A percentile compares a stretch with the other conserved stretches of the same genome.
Conservation (phyloP, 2,888 invertebrate species). For the Eupithecia exiguata region DNA sequence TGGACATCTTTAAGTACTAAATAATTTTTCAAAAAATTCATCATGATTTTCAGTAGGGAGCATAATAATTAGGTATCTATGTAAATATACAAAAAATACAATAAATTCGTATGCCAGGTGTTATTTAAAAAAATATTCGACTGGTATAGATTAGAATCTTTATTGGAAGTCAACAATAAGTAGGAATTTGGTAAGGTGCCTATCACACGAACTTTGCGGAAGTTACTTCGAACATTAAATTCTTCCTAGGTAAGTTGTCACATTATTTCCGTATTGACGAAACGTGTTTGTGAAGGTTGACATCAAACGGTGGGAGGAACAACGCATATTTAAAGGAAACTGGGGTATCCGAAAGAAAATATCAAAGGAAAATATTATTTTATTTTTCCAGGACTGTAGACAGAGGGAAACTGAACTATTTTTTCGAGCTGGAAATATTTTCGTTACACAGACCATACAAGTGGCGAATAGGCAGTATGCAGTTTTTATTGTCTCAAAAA, state of each 20-base stretch:
- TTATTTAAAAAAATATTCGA: background rate
- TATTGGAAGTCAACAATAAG: background rate
- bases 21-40: background rate
- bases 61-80: background rate
- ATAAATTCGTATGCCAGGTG: too few species aligned
- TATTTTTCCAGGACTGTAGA: background rate
- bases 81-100: background rate
- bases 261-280: slow-evolving; percentile 9
- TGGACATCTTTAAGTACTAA: too few species aligned
- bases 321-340: slow-evolving; percentile 19
- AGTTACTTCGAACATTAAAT: background rate
- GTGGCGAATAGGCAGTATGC: background rate
- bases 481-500: too few species aligned
- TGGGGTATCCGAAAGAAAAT: background rate
- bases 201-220: background rate
- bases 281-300: slow-evolving; percentile 15
- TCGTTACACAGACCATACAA: background rate
- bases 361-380: background rate
- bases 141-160: background rate
- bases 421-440: background rate
- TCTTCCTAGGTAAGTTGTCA: background rate
- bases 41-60: background rate
- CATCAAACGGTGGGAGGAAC: slow-evolving; percentile 1
- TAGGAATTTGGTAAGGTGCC: background rate
- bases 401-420: background rate